Base-by-base conservation (phyloP, 2,113 vertebrate species). In the Pleuronectes platessa region DNA sequence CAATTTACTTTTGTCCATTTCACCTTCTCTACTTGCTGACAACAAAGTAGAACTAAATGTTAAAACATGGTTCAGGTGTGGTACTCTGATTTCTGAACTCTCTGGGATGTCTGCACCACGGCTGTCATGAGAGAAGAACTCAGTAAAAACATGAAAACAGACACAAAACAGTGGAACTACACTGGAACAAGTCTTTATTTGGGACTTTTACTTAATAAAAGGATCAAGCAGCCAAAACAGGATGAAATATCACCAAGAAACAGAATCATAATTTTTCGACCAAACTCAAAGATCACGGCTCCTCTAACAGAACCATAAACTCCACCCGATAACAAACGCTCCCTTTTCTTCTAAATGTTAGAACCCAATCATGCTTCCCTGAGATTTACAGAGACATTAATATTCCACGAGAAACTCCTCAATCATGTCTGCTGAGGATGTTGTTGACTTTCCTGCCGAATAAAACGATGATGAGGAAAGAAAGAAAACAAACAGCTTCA, bases 171-270 rank as follows among this genome's bases (percentile, higher is more conserved):
- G 31, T 31, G 31, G 4, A 5, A 40, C 54, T 6, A 74, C 63
- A 78, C 18, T 35, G 24, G 35, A 66, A 8, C 37, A 68, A 49
- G 62, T 78, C 45, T 67, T 78, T 68, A 62, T 67, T 63, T 45
- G 56, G 55, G 53, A 69, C 13, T 55, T 92, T 91, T 84, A 80
- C 89, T 90, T 72, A 88, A 84, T 62, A 93, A 89, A 80, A 86
- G 66, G 59, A 78, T 76, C 55, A 55, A 35, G 63, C 62, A 81
- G 78, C 68, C 61, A 70, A 75, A 89, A 85, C 66, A 74, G 45
- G 42, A 60, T 9, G 26, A 0, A 5, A 71, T 42, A 10, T 74
- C 60, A 37, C 61, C 40, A 47, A 69, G 31, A 60, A 69, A 72
- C 47, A 64, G 14, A 66, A 45, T 49, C 5, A 2, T 21, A 21